phyloP scores from a whole-genome alignment of 2,888 invertebrate genomes.

The Plebejus melissa region DNA sequence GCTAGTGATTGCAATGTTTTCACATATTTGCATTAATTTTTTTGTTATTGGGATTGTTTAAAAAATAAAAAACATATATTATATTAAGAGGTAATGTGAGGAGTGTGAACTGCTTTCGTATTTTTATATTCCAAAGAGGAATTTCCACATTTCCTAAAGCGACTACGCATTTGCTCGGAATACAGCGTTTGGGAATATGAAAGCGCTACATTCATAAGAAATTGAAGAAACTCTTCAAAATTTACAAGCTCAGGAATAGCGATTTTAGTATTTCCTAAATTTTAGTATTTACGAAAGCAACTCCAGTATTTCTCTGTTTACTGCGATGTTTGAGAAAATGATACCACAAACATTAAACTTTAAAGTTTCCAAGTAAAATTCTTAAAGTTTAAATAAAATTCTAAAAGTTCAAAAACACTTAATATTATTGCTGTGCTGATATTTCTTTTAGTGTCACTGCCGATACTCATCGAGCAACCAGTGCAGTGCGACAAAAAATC shows the following conservation, averaged over 20 bases:
- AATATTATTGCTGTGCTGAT: not conserved
- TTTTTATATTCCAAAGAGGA: not conserved
- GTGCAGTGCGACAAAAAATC: not conserved
- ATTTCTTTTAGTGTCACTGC: not conserved
- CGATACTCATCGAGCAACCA: not conserved
- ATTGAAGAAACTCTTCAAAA: slow-evolving; percentile 6
- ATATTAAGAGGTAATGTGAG: not conserved
- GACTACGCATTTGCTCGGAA: not conserved
- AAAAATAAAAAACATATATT: not conserved
- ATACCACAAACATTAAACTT: not conserved
- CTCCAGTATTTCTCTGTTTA: not conserved
- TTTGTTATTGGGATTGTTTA: not conserved
- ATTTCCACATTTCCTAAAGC: not conserved
- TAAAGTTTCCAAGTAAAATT: no score
- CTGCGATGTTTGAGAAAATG: not conserved
- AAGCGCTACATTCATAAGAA: slow-evolving; percentile 7
- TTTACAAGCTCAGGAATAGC: not conserved
- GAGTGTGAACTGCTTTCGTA: not conserved
- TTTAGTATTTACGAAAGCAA: not conserved
- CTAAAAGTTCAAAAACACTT: not conserved
- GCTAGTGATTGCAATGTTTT: slow-evolving; percentile 39
- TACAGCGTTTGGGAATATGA: slow-evolving; percentile 9
- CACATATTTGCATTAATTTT: not conserved
- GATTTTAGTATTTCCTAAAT: not conserved
- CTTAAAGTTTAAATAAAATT: no score